Evolutionary conservation across 2,797 vertebrate species (phyloP).

Genomic region (Chelmon rostratus): DNA sequence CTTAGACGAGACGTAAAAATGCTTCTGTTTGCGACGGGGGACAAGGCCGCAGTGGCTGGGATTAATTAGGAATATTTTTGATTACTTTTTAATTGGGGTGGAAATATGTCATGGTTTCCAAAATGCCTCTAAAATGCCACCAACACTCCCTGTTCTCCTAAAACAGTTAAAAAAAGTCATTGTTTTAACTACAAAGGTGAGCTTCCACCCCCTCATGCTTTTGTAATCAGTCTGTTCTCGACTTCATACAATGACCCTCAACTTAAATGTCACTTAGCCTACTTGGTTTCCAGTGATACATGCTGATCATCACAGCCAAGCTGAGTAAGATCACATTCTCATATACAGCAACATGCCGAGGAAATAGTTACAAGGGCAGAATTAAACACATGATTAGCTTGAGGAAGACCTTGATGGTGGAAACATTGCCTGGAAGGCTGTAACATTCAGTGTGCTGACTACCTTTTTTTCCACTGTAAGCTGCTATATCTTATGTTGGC

Average conservation of each 20-base stretch:
- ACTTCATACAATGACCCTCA: conserved; percentile 43
- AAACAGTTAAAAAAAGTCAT: conserved; percentile 10
- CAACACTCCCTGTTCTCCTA: not conserved
- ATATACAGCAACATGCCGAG: conserved; percentile 48
- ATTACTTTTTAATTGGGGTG: conserved; percentile 11
- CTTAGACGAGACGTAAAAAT: conserved; percentile 31
- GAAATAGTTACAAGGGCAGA: conserved; percentile 45
- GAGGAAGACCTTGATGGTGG: not conserved
- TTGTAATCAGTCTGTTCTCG: conserved; percentile 38
- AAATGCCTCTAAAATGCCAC: conserved; percentile 3
- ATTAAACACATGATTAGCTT: conserved; percentile 23
- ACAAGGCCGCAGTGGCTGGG: conserved; percentile 2
- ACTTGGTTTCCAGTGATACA: conserved; percentile 60
- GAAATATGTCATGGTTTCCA: conserved; percentile 14
- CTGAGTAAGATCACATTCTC: conserved; percentile 49
- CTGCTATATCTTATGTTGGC: not conserved
- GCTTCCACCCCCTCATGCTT: conserved; percentile 13
- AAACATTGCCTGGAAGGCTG: not conserved
- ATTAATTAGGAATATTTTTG: conserved; percentile 27
- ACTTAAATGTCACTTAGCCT: conserved; percentile 59
- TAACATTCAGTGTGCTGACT: not conserved
- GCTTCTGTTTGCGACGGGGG: conserved; percentile 31
- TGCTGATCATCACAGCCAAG: conserved; percentile 60
- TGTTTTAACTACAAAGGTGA: conserved; percentile 4
- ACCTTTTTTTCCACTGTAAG: conserved; percentile 8